Evolutionary conservation across 2,113 vertebrate genomes (phyloP).

Genomic region (Trochalopteron elliotii): DNA sequence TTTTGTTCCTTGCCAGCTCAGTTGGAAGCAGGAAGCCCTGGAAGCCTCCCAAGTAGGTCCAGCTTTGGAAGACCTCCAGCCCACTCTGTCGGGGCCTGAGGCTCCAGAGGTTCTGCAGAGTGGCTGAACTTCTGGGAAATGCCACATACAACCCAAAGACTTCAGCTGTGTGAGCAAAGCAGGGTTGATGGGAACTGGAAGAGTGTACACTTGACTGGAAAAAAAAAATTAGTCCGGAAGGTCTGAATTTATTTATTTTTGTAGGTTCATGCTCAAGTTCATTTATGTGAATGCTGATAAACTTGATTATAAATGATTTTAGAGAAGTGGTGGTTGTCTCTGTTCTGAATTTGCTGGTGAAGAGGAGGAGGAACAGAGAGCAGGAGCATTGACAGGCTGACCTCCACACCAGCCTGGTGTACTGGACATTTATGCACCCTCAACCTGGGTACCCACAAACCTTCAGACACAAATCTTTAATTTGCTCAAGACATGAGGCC

Average conservation of each 20-base stretch:
- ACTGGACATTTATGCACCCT: background rate
- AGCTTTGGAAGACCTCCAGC: conserved; percentile 33
- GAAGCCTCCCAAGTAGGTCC: background rate
- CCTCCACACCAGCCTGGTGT: no score
- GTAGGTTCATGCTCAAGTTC: background rate
- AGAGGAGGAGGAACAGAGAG: background rate
- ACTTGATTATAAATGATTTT: background rate
- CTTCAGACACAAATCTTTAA: background rate
- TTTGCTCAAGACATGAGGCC: background rate
- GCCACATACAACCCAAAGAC: background rate
- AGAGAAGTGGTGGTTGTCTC: background rate
- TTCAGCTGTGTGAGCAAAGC: background rate
- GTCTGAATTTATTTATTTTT: background rate
- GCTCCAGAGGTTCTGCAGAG: conserved; percentile 5
- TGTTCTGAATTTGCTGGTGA: background rate
- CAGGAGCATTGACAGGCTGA: background rate
- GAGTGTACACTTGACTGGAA: background rate
- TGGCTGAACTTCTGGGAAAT: conserved; percentile 12
- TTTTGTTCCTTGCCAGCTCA: conserved; percentile 28
- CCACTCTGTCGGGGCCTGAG: background rate
- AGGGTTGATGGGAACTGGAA: background rate
- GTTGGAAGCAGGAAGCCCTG: conserved; percentile 35
- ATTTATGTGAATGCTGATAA: background rate
- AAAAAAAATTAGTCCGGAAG: background rate
- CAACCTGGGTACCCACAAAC: rapidly evolving